These are phyloP conservation scores for Xestia rhomboidea DNA, from an alignment of 2,888 invertebrate genomes.

Conservation along the genomic window DNA sequence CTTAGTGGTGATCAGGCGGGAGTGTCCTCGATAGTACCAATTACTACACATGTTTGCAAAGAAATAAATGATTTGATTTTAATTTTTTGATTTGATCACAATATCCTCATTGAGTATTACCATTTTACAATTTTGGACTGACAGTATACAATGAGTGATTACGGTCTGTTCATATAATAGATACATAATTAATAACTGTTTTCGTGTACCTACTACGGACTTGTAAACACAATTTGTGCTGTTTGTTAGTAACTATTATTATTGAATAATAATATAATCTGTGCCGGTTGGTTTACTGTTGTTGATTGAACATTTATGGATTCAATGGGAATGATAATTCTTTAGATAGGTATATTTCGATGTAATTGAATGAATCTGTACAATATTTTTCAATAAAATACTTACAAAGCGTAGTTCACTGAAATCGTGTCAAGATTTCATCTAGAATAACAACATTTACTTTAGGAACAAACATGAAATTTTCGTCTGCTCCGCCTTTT, in stretches of 20 bases:
- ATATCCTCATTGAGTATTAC: conserved; percentile 16
- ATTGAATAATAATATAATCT: conserved; percentile 8
- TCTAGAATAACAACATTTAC: neutral
- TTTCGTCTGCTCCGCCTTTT: too few relatives aligned
- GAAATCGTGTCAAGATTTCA: accelerated
- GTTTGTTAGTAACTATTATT: conserved; percentile 33
- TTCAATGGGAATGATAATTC: neutral
- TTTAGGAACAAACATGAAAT: neutral
- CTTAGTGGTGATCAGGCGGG: too few relatives aligned
- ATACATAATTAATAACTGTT: conserved; percentile 49
- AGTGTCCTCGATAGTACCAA: too few relatives aligned
- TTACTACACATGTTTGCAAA: too few relatives aligned
- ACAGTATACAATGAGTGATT: conserved; percentile 31
- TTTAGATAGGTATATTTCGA: neutral
- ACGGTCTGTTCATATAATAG: conserved; percentile 42
- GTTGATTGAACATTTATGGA: conserved; percentile 9
- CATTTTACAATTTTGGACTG: conserved; percentile 25
- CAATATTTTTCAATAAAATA: neutral
- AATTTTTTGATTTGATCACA: too few relatives aligned
- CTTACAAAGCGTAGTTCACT: neutral
- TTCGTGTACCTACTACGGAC: conserved; percentile 1
- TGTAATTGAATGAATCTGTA: neutral
- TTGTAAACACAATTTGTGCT: conserved; percentile 27
- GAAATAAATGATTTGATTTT: too few relatives aligned
- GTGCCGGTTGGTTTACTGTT: neutral